Evolutionary conservation across 2,888 invertebrate species (phyloP), one percentile per base, ranked within the genome.

Genomic region (Zeuzera pyrina): DNA sequence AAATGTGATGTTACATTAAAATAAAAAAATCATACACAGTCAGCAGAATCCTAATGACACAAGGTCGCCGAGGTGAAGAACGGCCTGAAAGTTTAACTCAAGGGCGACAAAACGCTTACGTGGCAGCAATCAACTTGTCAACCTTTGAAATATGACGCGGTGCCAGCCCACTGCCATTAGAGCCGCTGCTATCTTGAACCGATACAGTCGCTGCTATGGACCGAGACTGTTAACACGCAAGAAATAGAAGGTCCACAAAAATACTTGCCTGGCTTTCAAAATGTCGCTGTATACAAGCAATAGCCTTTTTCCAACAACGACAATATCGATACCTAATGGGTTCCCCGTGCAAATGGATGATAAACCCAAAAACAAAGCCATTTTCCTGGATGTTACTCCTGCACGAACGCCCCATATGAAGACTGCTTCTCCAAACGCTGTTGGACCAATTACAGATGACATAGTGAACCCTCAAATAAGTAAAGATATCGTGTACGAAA

Each of bases 331-430:
- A 25, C 57, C 72, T 2, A 83, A 81, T 52, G 79, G 79, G 1
- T 62, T 58, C 40, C 56, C 63, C 2, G 36, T 49, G n/a, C 62
- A 57, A 42, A 64, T 71, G 41, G 47, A 63, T 15, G 54, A 59
- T 2, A 71, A 68, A 39, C 50, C 56, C 1, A 69, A 57, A 38
- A 65, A 56, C 30, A 78, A 68, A 53, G 56, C 60, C 0, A 52
- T 83, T 13, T 84, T 72, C 40, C 49, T 84, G 12, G 83, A 84
- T 40, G 72, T 76, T 1, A 72, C 74, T 0, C 84, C 84, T 3
- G 54, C 51, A 12, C 57, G 61, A 2, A 63, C 73, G 0, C 70
- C 79, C 1, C 38, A 55, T 12, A 45, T 63, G 31, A 68, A 60
- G 23, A 42, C 57, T 3, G n/a, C 47, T 0, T 60, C 73, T 1